These are phyloP conservation scores for Tychaedon coryphoeus DNA, from an alignment of 2,113 vertebrate genomes.

Conservation along the genomic window DNA sequence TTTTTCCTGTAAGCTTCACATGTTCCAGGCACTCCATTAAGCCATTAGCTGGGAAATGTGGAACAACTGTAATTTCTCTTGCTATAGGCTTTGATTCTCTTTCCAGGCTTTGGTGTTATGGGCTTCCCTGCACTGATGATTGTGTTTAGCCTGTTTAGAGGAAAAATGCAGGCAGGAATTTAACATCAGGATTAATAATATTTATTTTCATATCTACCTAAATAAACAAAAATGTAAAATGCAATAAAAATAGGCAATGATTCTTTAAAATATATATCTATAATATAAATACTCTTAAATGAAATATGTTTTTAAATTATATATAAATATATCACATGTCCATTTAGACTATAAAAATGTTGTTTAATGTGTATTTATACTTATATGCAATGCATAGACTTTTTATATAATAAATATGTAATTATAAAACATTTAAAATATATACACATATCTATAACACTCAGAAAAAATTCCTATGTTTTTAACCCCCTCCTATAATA, in stretches of 20 bases:
- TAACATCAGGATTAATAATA: neutral
- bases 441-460: neutral
- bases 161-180: neutral
- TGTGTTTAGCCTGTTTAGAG: neutral
- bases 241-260: neutral
- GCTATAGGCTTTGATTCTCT: neutral
- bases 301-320: neutral
- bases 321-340: neutral
- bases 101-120: neutral
- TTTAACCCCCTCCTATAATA: neutral
- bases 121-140: neutral
- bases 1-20: neutral
- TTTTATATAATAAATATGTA: neutral
- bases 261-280: neutral
- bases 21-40: neutral
- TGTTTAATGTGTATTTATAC: no score
- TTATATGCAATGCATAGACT: neutral
- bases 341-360: neutral
- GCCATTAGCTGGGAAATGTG: constrained; percentile 6
- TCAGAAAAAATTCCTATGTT: fast-evolving
- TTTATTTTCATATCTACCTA: neutral
- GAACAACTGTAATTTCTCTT: constrained; percentile 25
- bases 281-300: no score
- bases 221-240: neutral
- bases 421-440: neutral